Conservation (phyloP, 2,113 vertebrate genomes). For the Podarcis raffonei region DNA sequence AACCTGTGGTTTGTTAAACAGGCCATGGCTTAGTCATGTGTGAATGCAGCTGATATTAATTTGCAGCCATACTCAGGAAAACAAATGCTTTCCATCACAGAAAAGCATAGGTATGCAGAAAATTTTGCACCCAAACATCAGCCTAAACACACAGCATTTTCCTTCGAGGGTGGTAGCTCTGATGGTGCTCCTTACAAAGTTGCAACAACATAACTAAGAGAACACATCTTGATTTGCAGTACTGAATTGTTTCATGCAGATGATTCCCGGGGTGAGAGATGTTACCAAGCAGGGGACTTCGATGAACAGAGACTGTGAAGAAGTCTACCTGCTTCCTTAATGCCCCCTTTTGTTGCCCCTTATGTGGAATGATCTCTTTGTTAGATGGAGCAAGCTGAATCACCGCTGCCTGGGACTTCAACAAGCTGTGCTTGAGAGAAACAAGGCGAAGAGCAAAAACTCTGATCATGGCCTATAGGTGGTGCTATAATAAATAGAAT, state of each 20-base stretch:
- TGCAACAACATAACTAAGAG: background rate
- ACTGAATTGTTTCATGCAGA: background rate
- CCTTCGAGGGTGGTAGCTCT: no score
- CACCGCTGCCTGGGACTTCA: background rate
- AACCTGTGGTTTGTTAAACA: no score
- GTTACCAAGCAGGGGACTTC: background rate
- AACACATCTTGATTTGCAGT: background rate
- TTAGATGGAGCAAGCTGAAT: background rate
- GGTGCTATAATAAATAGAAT: conserved; percentile 17
- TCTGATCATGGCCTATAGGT: background rate
- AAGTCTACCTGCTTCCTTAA: background rate
- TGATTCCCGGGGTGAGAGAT: no score
- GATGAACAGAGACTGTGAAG: background rate
- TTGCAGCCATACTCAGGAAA: background rate
- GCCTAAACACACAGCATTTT: no score
- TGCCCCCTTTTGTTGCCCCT: background rate
- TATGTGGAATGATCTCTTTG: background rate
- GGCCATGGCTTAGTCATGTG: no score
- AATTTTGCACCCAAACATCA: no score
- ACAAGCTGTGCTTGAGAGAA: no score
- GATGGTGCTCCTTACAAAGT: no score
- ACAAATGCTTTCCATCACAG: no score
- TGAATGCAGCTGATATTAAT: background rate
- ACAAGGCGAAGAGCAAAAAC: background rate
- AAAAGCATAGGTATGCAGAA: no score